Conservation (phyloP, 2,113 vertebrate genomes). For the Ramphastos sulfuratus region DNA sequence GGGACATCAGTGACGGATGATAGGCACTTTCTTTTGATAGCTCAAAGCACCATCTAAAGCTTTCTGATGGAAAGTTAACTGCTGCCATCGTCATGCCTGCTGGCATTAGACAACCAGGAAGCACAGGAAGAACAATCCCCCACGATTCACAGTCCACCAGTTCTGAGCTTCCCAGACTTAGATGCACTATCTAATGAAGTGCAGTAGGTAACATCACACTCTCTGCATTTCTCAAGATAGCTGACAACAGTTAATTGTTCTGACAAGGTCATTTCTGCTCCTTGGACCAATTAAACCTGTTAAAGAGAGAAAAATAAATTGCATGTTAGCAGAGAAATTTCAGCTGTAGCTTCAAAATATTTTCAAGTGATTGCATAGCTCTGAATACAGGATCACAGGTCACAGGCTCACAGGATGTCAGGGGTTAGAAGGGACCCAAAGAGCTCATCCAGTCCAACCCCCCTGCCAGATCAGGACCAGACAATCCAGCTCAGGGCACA, state of each 20-base stretch:
- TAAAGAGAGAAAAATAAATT: not conserved
- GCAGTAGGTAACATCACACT: not conserved
- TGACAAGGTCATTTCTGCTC: not conserved
- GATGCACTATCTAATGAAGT: not conserved
- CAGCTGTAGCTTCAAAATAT: not conserved
- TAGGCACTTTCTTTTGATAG: not conserved
- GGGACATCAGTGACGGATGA: not conserved
- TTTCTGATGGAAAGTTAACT: not conserved
- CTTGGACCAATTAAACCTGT: not conserved
- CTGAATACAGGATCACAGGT: not conserved
- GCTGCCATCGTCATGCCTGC: not conserved
- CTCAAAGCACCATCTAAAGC: not conserved
- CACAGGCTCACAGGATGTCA: no score
- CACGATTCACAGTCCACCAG: not conserved
- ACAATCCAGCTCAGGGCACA: no score
- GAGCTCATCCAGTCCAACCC: no score
- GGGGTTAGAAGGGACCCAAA: no score
- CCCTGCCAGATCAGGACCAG: no score
- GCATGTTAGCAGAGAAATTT: not conserved
- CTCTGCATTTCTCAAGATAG: not conserved
- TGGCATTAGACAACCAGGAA: not conserved
- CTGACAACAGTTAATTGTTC: not conserved
- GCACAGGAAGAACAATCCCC: not conserved
- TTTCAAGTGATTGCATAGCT: not conserved
- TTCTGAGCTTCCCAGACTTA: not conserved